These are phyloP conservation scores for Arctocebus calabarensis DNA, from an alignment of 2,797 vertebrate genomes.

Conservation along the genomic window DNA sequence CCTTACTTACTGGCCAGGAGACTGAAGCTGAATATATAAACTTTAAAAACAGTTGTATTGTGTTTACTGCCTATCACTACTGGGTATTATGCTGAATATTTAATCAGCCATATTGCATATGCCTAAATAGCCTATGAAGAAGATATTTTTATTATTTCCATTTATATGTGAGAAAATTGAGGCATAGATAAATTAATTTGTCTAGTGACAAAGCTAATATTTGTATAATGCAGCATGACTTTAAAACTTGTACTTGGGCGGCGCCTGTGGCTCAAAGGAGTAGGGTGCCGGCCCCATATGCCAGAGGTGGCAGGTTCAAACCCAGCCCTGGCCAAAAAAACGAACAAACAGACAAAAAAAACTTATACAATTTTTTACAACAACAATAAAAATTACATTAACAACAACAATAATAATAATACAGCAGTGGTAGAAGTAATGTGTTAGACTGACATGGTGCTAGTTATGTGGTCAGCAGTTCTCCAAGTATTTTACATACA, in stretches of 20 bases:
- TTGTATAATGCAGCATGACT: constrained; percentile 7
- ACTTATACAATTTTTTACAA: background rate
- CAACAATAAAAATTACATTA: background rate
- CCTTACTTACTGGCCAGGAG: background rate
- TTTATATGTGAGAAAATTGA: background rate
- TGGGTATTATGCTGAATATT: background rate
- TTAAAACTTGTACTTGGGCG: background rate
- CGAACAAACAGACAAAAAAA: no score
- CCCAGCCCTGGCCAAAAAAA: no score
- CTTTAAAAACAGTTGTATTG: background rate
- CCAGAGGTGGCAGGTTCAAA: no score
- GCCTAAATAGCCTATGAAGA: background rate
- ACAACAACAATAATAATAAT: background rate
- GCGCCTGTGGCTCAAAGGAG: no score
- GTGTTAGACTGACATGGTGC: background rate
- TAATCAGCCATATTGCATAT: background rate
- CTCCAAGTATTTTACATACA: background rate
- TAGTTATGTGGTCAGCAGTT: background rate
- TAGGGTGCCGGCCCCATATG: no score
- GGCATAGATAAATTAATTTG: background rate
- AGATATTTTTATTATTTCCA: constrained; percentile 37
- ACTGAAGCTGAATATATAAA: constrained; percentile 1
- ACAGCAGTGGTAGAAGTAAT: background rate
- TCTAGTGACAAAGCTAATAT: background rate
- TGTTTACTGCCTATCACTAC: background rate